phyloP scores from a whole-genome alignment of 1,140 invertebrate species.

The Rhynchophorus ferrugineus region DNA sequence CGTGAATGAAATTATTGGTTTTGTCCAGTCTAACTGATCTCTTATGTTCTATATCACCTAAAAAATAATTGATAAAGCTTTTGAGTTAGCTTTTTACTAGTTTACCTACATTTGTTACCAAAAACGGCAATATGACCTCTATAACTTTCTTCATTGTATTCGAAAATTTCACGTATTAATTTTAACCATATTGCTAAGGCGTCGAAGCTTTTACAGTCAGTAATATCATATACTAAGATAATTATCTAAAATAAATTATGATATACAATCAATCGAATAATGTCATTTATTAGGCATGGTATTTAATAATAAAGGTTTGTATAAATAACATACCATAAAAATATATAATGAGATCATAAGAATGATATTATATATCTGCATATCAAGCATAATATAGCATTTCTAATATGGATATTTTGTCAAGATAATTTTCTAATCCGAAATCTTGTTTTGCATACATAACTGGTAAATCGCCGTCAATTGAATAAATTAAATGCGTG shows the following conservation, averaged over 20 bases:
- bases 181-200: slow-evolving; percentile 67
- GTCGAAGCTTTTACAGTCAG: slow-evolving; percentile 73
- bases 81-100: no score
- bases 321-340: no score
- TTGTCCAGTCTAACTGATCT: slow-evolving; percentile 70
- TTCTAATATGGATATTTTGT: no score
- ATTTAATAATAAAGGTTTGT: no score
- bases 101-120: slow-evolving; percentile 78
- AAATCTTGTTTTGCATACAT: no score
- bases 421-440: no score
- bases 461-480: no score
- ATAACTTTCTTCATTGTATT: slow-evolving; percentile 10
- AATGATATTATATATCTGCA: no score
- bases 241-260: slow-evolving; percentile 59
- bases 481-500: no score
- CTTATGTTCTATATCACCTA: slow-evolving; percentile 79
- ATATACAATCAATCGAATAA: slow-evolving; percentile 6
- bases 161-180: slow-evolving; percentile 52
- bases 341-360: no score
- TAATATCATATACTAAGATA: slow-evolving; percentile 81
- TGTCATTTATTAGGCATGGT: not conserved
- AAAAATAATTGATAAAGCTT: slow-evolving; percentile 25
- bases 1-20: slow-evolving; percentile 68
- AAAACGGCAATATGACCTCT: slow-evolving; percentile 64
- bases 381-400: no score